Evolutionary conservation across 2,113 vertebrate species (phyloP), one percentile per base, ranked within the genome.

Genomic region (Halichoeres trimaculatus): DNA sequence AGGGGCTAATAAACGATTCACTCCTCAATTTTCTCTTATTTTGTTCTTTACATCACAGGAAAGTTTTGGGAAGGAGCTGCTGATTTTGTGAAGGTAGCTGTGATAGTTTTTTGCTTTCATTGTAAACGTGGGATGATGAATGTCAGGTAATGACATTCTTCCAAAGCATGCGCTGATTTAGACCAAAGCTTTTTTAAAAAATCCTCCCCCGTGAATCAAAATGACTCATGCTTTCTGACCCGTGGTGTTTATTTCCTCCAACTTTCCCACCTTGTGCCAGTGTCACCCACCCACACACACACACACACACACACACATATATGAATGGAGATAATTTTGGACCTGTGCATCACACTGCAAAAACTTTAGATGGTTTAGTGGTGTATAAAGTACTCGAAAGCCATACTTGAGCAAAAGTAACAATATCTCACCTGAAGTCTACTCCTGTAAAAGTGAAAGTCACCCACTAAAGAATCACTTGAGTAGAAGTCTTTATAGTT

Each of bases 221-320:
- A 43, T 59, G 78, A 73, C 41, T 73, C 48, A 76, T 40, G 17
- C 51, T 26, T 34, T 65, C 26, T 70, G 16, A 68, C 30, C 9
- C 1, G 2, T 70, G 74, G 35, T 76, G 41, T 78, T 61, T 55
- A 79, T 10, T 68, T 78, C 40, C 36, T 65, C 10, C 23, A 53
- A 22, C 47, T 70, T 68, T 77, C 45, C 41, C 64, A 68, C 23
- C 56, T 22, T 35, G 17, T 23, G 66, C 59, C 74, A 40, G 74
- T 56, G 69, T 56, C 61, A 34, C 80, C 53, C 59, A 80, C 80
- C 65, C 54, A 22, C 10, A 41, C 20, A 79, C 48, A 22, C 7
- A 47, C 55, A 38, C 36, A 38, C 38, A 40, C 38, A 40, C 38
- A 40, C 10, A 12, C 38, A 40, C 38, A 40, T 2, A 11, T 8